Evolutionary conservation across 2,797 vertebrate species (phyloP).

Genomic region (Poliocrania exsul): DNA sequence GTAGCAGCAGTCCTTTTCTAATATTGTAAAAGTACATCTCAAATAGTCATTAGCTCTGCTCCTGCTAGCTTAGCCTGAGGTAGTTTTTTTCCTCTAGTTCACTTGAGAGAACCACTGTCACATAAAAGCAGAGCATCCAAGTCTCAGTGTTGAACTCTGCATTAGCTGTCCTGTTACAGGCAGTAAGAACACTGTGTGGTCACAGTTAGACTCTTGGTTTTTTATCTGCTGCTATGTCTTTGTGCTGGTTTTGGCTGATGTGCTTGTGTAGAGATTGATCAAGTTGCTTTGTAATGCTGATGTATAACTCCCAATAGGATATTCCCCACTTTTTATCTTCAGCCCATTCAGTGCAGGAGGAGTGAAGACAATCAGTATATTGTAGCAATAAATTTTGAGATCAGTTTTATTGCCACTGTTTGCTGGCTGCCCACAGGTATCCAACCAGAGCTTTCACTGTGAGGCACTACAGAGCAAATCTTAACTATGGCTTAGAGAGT

Average conservation of each 20-base stretch:
- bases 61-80: neutral
- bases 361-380: neutral
- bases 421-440: neutral
- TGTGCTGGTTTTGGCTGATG: neutral
- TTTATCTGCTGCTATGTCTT: neutral
- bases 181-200: neutral
- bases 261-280: neutral
- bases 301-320: neutral
- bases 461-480: neutral
- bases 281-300: neutral
- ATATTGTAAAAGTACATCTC: constrained; percentile 15
- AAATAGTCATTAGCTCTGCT: neutral
- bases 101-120: neutral
- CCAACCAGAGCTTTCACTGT: neutral
- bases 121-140: neutral
- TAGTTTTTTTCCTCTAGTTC: neutral
- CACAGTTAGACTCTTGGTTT: neutral
- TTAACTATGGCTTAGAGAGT: neutral
- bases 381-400: constrained; percentile 5
- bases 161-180: neutral
- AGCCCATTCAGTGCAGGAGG: neutral
- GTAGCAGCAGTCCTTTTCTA: neutral
- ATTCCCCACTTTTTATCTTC: neutral
- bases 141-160: neutral
- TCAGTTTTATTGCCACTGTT: neutral